These are phyloP conservation scores for Enteromius trimaculatus DNA, from an alignment of 2,797 vertebrate species.

Conservation along the genomic window DNA sequence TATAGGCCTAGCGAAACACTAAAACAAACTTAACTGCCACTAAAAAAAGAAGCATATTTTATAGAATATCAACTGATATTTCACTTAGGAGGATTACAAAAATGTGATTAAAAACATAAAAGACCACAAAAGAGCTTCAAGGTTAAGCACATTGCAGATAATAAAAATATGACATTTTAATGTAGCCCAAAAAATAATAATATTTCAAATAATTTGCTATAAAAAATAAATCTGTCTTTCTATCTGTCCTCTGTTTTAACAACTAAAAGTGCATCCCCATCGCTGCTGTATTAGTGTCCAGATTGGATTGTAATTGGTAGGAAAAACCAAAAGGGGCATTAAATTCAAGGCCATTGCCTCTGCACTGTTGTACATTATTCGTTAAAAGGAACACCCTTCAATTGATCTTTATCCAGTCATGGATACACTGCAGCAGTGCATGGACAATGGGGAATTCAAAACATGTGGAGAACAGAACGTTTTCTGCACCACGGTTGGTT, in stretches of 20 bases:
- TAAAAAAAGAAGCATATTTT: neutral
- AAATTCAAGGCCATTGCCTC: neutral
- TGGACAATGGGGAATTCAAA: neutral
- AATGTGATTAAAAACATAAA: neutral
- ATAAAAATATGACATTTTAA: neutral
- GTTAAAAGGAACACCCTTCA: neutral
- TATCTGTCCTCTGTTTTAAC: neutral
- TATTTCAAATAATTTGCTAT: too few species aligned
- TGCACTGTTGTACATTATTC: neutral
- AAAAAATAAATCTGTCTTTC: too few species aligned
- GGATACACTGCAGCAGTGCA: neutral
- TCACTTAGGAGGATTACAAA: neutral
- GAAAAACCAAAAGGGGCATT: neutral
- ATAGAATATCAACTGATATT: neutral
- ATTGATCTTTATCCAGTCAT: neutral
- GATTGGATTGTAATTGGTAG: neutral
- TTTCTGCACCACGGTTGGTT: neutral
- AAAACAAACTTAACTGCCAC: neutral
- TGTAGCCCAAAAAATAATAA: too few species aligned
- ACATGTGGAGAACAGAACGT: neutral
- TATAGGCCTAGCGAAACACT: neutral
- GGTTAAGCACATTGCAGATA: neutral
- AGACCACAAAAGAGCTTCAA: neutral
- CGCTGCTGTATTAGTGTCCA: neutral
- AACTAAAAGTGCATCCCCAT: neutral